Conservation (phyloP, 2,113 vertebrate species). For the Irena cyanogastra region DNA sequence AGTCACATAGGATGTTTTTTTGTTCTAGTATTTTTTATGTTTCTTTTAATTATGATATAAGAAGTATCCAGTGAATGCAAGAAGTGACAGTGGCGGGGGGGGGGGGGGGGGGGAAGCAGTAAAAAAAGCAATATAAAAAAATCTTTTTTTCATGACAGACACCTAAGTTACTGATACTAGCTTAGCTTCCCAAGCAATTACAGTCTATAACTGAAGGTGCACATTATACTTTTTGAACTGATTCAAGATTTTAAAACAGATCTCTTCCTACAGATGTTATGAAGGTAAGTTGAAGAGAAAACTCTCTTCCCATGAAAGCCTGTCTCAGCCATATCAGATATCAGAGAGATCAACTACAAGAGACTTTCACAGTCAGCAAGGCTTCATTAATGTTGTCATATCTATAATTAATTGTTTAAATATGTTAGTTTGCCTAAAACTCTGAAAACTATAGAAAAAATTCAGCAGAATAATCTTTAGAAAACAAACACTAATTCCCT, state of each 20-base stretch:
- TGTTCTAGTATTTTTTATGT: neutral
- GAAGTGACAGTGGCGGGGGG: too few relatives aligned
- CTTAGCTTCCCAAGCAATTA: neutral
- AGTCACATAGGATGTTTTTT: neutral
- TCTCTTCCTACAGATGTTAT: neutral
- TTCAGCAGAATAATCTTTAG: neutral
- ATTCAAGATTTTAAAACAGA: neutral
- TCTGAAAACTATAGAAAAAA: neutral
- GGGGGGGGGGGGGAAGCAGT: accelerated
- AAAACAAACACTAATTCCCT: neutral
- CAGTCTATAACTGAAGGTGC: neutral
- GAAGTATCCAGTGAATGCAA: neutral
- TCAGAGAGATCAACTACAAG: neutral
- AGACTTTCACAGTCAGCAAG: neutral
- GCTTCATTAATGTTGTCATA: neutral
- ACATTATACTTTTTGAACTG: neutral
- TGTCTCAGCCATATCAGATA: neutral
- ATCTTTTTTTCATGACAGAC: neutral
- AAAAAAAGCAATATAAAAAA: neutral
- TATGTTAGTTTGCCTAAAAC: neutral
- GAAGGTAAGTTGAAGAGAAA: neutral
- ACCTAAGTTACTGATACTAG: neutral
- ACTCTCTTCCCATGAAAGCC: neutral
- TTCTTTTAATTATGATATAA: neutral
- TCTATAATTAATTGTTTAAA: neutral